Base-by-base conservation (phyloP, 2,888 invertebrate species). In the Orthonevra nobilis region DNA sequence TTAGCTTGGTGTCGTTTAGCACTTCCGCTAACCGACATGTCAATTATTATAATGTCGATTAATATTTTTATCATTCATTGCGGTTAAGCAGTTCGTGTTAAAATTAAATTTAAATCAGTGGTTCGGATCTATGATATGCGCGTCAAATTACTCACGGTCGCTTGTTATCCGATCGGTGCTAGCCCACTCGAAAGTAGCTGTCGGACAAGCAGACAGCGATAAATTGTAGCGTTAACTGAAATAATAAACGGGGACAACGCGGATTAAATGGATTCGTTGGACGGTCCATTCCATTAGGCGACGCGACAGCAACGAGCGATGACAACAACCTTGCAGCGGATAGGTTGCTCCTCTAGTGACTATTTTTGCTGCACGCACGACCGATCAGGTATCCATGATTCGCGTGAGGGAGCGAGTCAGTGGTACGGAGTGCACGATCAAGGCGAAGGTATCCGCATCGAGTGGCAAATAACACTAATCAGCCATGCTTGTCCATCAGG, bases 51-150 rank as follows among this genome's bases (percentile, higher is more conserved):
- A 48, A 36, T 34, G 38, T 28, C 63, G 63, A 70, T 77, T 64
- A 58, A 70, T 48, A 58, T 64, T 58, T 52, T 70, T 60, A 58
- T 77, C 72, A 54, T 48, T 36, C 12, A 38, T 15, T 66, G 70
- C 60, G 77, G 72, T 66, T 66, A 77, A 72, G 77, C 70, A 72
- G 64, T 77, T 72, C 70, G 58, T 66, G 72, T 60, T 60, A 56
- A 64, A 64, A 46, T 66, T 72, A 42, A 64, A 70, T 64, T 50
- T 38, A 58, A 77, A 64, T 70, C 75, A 77, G 54, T 77, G 75
- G 44, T 50, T 70, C 36, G 50, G 38, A 77, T 77, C 75, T 77
- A 52, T 58, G 58, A 64, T 58, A 40, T 14, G 42, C 14, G 64
- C 50, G 70, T 66, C 60, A 72, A 69, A 72, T 77, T 77, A 66